A percentile compares a stretch with the other conserved stretches of the same genome.
Evolutionary conservation across 1,140 invertebrate genomes (phyloP).

Genomic region (Thalassaphorura encarpata): DNA sequence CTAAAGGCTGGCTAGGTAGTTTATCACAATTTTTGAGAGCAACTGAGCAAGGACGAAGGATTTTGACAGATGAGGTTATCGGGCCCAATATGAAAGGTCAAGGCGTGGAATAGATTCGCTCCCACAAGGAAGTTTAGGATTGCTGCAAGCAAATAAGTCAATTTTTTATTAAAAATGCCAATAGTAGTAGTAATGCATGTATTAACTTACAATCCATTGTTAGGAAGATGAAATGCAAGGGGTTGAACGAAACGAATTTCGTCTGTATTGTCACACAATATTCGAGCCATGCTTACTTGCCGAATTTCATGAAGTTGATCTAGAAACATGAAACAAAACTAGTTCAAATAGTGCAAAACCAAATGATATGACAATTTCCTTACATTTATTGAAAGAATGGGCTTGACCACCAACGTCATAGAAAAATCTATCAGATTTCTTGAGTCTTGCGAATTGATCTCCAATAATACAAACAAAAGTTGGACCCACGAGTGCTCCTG

Average conservation of each 20-base stretch:
- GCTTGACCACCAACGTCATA: slow-evolving; percentile 46
- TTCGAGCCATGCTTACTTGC: slow-evolving; percentile 43
- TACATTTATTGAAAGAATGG: slow-evolving; percentile 42
- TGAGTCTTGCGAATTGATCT: slow-evolving; percentile 43
- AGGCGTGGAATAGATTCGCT: slow-evolving; percentile 31
- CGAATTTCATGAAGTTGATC: slow-evolving; percentile 49
- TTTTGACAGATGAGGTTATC: too few species aligned
- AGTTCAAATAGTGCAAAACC: not conserved
- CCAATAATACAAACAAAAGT: slow-evolving; percentile 51
- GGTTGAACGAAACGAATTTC: slow-evolving; percentile 45
- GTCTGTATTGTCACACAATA: slow-evolving; percentile 53
- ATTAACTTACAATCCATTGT: slow-evolving; percentile 23
- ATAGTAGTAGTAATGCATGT: too few species aligned
- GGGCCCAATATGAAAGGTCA: slow-evolving; percentile 20
- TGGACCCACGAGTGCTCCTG: slow-evolving; percentile 46
- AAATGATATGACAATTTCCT: slow-evolving; percentile 31
- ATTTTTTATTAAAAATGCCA: too few species aligned
- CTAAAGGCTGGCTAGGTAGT: too few species aligned
- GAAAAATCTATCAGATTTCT: slow-evolving; percentile 44
- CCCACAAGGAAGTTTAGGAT: slow-evolving; percentile 33
- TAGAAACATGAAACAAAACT: slow-evolving; percentile 19
- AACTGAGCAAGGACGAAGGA: too few species aligned
- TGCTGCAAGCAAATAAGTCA: slow-evolving; percentile 28
- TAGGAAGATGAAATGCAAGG: slow-evolving; percentile 35
- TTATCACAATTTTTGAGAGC: too few species aligned